Evolutionary conservation across 1,140 invertebrate species (phyloP).

Genomic region (Drosophila lini): DNA sequence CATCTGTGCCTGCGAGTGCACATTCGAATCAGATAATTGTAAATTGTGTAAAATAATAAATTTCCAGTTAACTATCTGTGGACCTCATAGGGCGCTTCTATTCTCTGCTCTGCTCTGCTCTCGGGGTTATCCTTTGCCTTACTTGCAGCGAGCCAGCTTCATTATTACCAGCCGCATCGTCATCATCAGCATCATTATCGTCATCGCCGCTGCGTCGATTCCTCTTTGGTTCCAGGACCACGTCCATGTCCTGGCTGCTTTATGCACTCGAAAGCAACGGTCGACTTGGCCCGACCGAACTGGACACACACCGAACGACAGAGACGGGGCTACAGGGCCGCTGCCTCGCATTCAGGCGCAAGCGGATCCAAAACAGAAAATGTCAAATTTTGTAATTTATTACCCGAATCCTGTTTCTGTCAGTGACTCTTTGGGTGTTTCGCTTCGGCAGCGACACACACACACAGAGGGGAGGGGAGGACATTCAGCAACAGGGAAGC

Average conservation of each 20-base stretch:
- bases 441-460: conserved; percentile 44
- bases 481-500: conserved; percentile 19
- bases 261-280: conserved; percentile 47
- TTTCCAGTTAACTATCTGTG: conserved; percentile 79
- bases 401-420: conserved; percentile 84
- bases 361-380: conserved; percentile 84
- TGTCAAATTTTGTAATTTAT: conserved; percentile 84
- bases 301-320: conserved; percentile 49
- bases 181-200: conserved; percentile 13
- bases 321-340: conserved; percentile 27
- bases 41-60: conserved; percentile 83
- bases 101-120: conserved; percentile 22
- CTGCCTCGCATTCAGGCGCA: conserved; percentile 60
- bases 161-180: conserved; percentile 12
- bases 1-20: conserved; percentile 55
- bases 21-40: conserved; percentile 83
- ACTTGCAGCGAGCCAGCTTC: conserved; percentile 30
- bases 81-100: conserved; percentile 76
- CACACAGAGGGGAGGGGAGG: not conserved
- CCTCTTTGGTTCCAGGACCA: conserved; percentile 49
- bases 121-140: conserved; percentile 14
- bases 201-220: conserved; percentile 26
- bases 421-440: conserved; percentile 79
- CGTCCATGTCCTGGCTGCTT: conserved; percentile 49
- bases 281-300: conserved; percentile 47